These are phyloP conservation scores for Tridacna crocea DNA, from an alignment of 2,888 invertebrate species.

Conservation along the genomic window DNA sequence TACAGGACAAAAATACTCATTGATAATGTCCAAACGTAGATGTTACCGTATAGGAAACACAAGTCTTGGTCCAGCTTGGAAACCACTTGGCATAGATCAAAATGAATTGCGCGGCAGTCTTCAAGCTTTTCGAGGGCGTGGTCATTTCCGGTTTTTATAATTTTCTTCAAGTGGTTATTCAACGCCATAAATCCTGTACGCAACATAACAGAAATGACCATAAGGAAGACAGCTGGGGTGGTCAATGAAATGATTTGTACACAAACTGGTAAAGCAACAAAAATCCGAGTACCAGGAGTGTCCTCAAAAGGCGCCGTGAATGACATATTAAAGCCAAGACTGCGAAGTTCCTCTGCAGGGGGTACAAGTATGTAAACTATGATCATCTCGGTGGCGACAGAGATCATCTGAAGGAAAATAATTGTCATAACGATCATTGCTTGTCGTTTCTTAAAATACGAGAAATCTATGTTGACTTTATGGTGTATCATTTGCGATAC, in stretches of 20 bases:
- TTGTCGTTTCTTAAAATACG: slow-evolving; percentile 1
- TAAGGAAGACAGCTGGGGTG: slow-evolving; percentile 1
- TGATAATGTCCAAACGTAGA: slow-evolving; percentile 8
- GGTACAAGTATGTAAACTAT: not conserved
- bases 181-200: slow-evolving; percentile 13
- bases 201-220: slow-evolving; percentile 5
- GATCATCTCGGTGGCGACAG: not conserved
- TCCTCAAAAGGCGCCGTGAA: slow-evolving; percentile 4
- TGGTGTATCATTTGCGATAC: not conserved
- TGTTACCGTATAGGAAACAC: slow-evolving; percentile 8
- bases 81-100: slow-evolving; percentile 11
- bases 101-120: not conserved
- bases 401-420: not conserved
- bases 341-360: not conserved
- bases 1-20: slow-evolving; percentile 14
- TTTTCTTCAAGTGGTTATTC: not conserved
- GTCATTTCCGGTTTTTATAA: not conserved
- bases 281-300: not conserved
- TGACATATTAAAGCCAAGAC: slow-evolving; percentile 1
- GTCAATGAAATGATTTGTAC: not conserved
- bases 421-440: not conserved
- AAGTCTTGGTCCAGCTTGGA: slow-evolving; percentile 11
- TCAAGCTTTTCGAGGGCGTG: not conserved
- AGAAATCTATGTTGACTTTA: not conserved
- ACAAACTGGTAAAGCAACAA: slow-evolving; percentile 10